Evolutionary conservation across 2,888 invertebrate species (phyloP).

Genomic region (Dimorphilus gyrociliatus): DNA sequence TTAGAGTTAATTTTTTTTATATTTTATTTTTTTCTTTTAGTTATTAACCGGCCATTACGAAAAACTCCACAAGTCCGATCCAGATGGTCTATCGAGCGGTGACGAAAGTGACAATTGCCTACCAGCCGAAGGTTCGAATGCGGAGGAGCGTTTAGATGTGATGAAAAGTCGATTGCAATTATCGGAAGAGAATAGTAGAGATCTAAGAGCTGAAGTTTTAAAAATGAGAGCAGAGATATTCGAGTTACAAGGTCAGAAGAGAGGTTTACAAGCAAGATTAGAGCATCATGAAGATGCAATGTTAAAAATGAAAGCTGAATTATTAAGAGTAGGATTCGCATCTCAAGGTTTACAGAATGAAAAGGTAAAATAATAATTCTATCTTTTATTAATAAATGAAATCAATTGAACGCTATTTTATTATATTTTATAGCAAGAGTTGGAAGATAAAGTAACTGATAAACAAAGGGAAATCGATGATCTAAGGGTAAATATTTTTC

Average conservation of each 20-base stretch:
- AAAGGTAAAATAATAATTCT: slow-evolving; percentile 19
- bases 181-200: slow-evolving; percentile 16
- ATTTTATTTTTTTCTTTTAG: not conserved
- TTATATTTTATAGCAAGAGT: slow-evolving; percentile 13
- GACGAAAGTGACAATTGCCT: not conserved
- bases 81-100: not conserved
- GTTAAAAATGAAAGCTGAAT: slow-evolving; percentile 21
- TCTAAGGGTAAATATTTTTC: slow-evolving; percentile 16
- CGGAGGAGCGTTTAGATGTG: slow-evolving; percentile 10
- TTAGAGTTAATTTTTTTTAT: not conserved
- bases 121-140: slow-evolving; percentile 2
- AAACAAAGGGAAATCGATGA: slow-evolving; percentile 19
- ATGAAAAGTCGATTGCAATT: slow-evolving; percentile 22
- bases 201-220: slow-evolving; percentile 20
- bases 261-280: slow-evolving; percentile 27
- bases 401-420: not conserved
- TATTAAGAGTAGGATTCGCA: slow-evolving; percentile 21
- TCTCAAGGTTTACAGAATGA: slow-evolving; percentile 22
- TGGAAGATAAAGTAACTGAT: slow-evolving; percentile 18
- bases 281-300: slow-evolving; percentile 23
- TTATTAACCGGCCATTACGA: slow-evolving; percentile 1
- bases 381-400: too few species aligned
- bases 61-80: not conserved
- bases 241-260: slow-evolving; percentile 29
- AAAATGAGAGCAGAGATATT: slow-evolving; percentile 22